Conservation (phyloP, 2,888 invertebrate species). For the Lamellibrachia satsuma region DNA sequence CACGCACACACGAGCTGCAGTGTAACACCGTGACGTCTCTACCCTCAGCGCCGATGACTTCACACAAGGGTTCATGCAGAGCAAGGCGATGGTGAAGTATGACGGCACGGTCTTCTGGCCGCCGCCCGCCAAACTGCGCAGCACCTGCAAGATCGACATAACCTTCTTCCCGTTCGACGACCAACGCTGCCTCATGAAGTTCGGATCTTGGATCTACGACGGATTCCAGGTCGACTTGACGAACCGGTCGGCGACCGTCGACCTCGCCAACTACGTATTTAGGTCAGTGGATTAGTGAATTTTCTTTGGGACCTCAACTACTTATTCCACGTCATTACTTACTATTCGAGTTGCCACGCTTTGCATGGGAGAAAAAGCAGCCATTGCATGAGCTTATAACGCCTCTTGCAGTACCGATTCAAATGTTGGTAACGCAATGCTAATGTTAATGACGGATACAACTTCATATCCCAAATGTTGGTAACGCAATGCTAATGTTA, state of each 20-base stretch:
- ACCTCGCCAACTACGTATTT: constrained; percentile 69
- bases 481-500: no score
- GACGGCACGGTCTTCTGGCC: constrained; percentile 72
- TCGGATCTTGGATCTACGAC: constrained; percentile 70
- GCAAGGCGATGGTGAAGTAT: constrained; percentile 70
- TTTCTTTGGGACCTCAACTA: background rate
- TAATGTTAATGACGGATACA: no score
- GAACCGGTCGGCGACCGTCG: constrained; percentile 66
- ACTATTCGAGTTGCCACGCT: no score
- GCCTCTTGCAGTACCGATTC: no score
- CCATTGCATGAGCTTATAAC: no score
- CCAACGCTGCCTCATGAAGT: constrained; percentile 69
- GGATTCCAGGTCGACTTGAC: constrained; percentile 64
- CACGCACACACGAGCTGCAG: background rate
- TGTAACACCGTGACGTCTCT: constrained; percentile 23
- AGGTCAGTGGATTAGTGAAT: background rate
- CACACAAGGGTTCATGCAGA: constrained; percentile 71
- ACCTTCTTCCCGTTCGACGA: constrained; percentile 72
- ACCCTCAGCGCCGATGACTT: constrained; percentile 70
- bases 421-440: no score
- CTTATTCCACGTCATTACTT: no score
- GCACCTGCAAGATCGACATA: constrained; percentile 70
- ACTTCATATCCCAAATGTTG: no score
- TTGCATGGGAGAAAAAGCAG: no score
- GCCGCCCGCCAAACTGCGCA: constrained; percentile 71